Base-by-base conservation (phyloP, 2,113 vertebrate species). In the Chaetodon trifascialis region DNA sequence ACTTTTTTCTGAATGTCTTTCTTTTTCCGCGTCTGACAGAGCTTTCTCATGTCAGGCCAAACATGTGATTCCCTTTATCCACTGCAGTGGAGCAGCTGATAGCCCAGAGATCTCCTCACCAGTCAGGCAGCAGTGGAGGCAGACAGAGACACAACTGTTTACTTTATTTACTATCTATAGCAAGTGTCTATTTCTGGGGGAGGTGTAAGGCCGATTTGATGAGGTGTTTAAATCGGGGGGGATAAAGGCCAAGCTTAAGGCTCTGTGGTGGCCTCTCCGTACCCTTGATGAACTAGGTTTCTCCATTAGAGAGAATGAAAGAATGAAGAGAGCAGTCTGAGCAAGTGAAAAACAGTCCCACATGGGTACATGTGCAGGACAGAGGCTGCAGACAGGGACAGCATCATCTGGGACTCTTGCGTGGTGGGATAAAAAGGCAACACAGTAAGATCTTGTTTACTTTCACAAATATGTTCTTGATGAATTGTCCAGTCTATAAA, bases 61-160 rank as follows among this genome's bases (percentile, higher is more conserved):
- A 92, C 93, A 94, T 93, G 83, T 93, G 94, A 94, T 93, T 94
- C 86, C 64, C 58, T 80, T 93, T 93, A 91, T 84, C 55, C 47
- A 14, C 63, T 34, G 67, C 66, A 55, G 68, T 65, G 70, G 72
- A 87, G 83, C 86, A 76, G 84, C 80, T 82, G 91, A 91, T 91
- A 85, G 85, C 59, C 77, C 88, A 77, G 69, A 81, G 46, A 46
- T 30, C 72, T 67, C 44, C 66, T 66, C 19, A 36, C 5, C 0
- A 34, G 56, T n/a, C 65, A 52, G 69, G 56, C 76, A 30, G 54
- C 76, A 54, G 59, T 34, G 46, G 52, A 81, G 72, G 65, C 54
- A 78, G 74, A 66, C 73, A 25, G 54, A 65, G 62, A 82, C 59
- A 38, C 60, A 65, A 73, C 64, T 82, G 82, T 88, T 89, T 91